These are phyloP conservation scores for Nemotelus pantherinus DNA, from an alignment of 2,888 invertebrate genomes.

Conservation along the genomic window DNA sequence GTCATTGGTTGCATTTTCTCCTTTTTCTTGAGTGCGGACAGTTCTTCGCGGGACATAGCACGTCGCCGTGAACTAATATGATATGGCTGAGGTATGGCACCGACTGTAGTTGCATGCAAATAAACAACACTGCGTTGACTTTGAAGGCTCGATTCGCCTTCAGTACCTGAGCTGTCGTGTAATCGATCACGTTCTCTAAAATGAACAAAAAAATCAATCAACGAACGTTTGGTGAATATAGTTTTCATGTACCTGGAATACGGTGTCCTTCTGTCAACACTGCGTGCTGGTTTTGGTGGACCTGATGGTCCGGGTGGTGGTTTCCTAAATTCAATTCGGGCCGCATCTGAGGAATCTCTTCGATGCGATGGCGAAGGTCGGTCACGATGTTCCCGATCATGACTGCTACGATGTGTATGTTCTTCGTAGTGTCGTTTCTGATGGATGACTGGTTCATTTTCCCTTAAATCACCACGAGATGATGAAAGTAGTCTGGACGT, in stretches of 20 bases:
- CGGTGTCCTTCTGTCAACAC: constrained; percentile 57
- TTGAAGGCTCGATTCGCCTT: constrained; percentile 81
- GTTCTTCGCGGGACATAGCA: constrained; percentile 78
- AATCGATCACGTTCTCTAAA: constrained; percentile 61
- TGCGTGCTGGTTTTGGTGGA: constrained; percentile 65
- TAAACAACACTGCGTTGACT: constrained; percentile 86
- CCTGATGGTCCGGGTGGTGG: constrained; percentile 59
- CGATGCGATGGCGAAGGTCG: constrained; percentile 49
- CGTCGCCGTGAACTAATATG: constrained; percentile 70
- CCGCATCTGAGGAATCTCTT: constrained; percentile 43
- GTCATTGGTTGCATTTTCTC: constrained; percentile 66
- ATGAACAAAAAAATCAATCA: background rate
- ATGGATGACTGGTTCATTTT: background rate
- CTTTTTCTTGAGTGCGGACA: constrained; percentile 67
- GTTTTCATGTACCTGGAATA: constrained; percentile 54
- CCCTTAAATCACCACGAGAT: constrained; percentile 16
- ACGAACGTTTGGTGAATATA: background rate
- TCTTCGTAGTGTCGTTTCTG: constrained; percentile 43
- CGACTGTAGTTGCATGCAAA: constrained; percentile 87
- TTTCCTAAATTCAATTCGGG: constrained; percentile 50
- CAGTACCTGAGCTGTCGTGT: constrained; percentile 70
- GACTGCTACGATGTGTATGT: constrained; percentile 21
- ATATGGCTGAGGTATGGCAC: constrained; percentile 82
- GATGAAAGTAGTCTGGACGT: constrained; percentile 44
- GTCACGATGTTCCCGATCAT: constrained; percentile 46